These are phyloP conservation scores for Magallana nippona DNA, from an alignment of 2,888 invertebrate species.

Conservation along the genomic window DNA sequence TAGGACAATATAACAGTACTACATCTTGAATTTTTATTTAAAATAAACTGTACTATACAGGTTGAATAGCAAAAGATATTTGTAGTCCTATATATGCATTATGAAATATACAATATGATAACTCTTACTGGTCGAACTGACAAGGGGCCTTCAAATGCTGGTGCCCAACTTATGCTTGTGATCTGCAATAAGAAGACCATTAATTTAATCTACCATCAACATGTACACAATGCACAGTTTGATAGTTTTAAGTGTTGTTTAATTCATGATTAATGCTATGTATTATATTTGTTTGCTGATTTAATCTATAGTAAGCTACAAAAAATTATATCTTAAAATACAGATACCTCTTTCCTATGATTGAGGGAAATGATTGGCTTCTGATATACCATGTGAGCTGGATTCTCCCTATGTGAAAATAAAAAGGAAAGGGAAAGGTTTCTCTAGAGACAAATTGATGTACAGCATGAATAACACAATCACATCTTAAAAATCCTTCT, in stretches of 20 bases:
- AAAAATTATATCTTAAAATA: no score
- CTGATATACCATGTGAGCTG: conserved; percentile 73
- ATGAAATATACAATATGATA: conserved; percentile 22
- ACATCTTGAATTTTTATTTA: no score
- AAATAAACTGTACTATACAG: no score
- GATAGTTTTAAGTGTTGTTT: no score
- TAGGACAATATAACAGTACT: no score
- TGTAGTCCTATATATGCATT: background rate
- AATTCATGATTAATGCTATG: no score
- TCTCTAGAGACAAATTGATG: background rate
- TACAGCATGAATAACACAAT: no score
- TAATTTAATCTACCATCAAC: no score
- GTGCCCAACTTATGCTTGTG: conserved; percentile 74
- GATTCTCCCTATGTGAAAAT: conserved; percentile 59
- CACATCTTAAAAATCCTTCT: no score
- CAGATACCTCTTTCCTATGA: conserved; percentile 63
- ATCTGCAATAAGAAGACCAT: conserved; percentile 59
- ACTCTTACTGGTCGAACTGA: conserved; percentile 64
- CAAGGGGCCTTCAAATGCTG: conserved; percentile 75
- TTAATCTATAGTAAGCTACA: no score
- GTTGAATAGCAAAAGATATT: background rate
- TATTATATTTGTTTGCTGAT: no score
- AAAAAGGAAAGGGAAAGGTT: background rate
- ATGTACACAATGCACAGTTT: no score
- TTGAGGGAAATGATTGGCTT: conserved; percentile 72